Conservation (phyloP, 2,797 vertebrate genomes). For the Tangara arthus region DNA sequence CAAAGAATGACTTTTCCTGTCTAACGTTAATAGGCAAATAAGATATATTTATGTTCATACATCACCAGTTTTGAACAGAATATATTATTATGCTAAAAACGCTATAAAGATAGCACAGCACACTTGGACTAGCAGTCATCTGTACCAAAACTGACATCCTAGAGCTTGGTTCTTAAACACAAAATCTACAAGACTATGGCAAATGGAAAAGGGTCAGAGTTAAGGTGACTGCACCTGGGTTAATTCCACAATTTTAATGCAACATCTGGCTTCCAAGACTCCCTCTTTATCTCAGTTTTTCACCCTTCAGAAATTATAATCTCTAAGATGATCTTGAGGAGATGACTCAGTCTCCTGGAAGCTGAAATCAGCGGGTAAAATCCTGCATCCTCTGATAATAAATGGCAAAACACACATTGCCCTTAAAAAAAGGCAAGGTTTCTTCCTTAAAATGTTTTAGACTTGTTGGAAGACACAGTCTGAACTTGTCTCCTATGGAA, state of each 20-base stretch:
- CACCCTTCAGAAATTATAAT: neutral
- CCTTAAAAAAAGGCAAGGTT: accelerated
- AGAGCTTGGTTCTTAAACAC: neutral
- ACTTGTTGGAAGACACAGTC: neutral
- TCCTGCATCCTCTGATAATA: neutral
- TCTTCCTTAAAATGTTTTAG: neutral
- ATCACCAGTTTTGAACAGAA: neutral
- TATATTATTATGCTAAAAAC: constrained; percentile 1
- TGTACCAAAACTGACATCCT: neutral
- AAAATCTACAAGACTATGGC: neutral
- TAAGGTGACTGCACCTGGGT: neutral
- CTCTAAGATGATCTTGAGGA: neutral
- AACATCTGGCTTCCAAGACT: neutral
- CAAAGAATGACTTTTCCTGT: constrained; percentile 4
- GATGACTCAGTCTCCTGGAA: neutral
- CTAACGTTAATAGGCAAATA: neutral
- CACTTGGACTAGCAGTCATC: neutral
- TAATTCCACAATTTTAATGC: neutral
- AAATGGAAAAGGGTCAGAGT: neutral
- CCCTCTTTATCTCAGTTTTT: neutral
- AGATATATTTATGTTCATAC: constrained; percentile 16
- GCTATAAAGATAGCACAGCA: neutral
- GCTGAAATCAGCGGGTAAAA: neutral
- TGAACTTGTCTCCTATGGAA: neutral
- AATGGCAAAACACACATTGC: neutral